Evolutionary conservation across 2,888 invertebrate genomes (phyloP), one percentile per base, ranked within the genome.

Genomic region (Junonia oenone): DNA sequence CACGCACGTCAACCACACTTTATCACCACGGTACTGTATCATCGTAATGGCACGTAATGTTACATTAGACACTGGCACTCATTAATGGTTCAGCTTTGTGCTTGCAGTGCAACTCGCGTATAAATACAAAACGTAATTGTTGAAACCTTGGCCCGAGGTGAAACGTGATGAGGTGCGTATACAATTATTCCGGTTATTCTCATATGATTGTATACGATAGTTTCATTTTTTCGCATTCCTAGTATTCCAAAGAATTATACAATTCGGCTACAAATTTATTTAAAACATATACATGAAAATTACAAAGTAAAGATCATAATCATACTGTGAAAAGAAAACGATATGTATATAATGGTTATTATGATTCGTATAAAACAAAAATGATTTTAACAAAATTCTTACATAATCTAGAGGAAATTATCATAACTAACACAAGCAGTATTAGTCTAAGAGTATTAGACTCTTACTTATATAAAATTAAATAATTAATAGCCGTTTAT

Each of bases 1-100:
- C 80, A 81, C 79, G 82, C 86, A 86, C 84, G 71, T 72, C 80
- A 83, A 88, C 86, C 87, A 88, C 87, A 86, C 75, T 84, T 83
- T 83, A 81, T 81, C 81, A 80, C 71, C 68, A 76, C 68, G 66
- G 66, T 70, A 68, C 63, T 60, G 55, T 63, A 61, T 55, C 56
- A 58, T 63, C 59, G 57, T 63, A 72, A 70, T 68, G 64, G 76
- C 82, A 81, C 80, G 69, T 73, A 70, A 71, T 71, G 63, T 63
- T 71, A 66, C 69, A 70, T 69, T 69, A 71, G 65, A 67, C 66
- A 64, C 68, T 68, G 68, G 72, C 76, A 79, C 79, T 70, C 68
- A 74, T 69, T 70, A 76, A 71, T 68, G 62, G 71, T 66, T 67
- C 68, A 67, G 80, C 79, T 83, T 81, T 65, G 66, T 69, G 81